Conservation (phyloP, 2,888 invertebrate genomes). For the Bugula neritina region DNA sequence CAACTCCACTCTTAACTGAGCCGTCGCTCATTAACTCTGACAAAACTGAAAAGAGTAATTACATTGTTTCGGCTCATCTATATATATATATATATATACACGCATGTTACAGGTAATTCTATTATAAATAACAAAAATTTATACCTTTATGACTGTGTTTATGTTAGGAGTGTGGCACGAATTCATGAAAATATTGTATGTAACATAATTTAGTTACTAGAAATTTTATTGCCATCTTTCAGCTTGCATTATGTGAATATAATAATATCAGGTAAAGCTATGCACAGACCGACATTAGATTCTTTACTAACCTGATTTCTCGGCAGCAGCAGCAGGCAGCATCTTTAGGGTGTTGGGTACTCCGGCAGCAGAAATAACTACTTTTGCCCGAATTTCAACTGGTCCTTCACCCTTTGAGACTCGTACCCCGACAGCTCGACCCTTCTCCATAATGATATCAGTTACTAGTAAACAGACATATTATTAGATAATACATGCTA, state of each 20-base stretch:
- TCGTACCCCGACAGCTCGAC: conserved; percentile 38
- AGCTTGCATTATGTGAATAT: too few species aligned
- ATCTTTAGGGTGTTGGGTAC: conserved; percentile 44
- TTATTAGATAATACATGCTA: not conserved
- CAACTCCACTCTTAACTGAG: conserved; percentile 39
- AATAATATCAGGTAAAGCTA: too few species aligned
- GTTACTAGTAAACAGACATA: not conserved
- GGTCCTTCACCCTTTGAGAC: conserved; percentile 36
- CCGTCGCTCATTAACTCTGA: conserved; percentile 36
- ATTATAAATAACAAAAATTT: too few species aligned
- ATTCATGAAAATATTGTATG: too few species aligned
- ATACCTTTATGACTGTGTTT: too few species aligned
- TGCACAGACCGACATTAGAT: too few species aligned
- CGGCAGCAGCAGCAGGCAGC: conserved; percentile 41
- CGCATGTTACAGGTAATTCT: too few species aligned
- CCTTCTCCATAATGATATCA: conserved; percentile 14
- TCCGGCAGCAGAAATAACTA: conserved; percentile 48
- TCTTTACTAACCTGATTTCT: conserved; percentile 38
- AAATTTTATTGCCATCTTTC: too few species aligned
- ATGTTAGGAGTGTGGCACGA: too few species aligned
- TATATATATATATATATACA: not conserved
- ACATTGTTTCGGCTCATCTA: not conserved
- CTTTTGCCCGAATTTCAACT: conserved; percentile 41
- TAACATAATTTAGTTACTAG: too few species aligned
- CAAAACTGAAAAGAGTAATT: conserved; percentile 39